Evolutionary conservation across 2,797 vertebrate species (phyloP).

Genomic region (Sphenodon punctatus): DNA sequence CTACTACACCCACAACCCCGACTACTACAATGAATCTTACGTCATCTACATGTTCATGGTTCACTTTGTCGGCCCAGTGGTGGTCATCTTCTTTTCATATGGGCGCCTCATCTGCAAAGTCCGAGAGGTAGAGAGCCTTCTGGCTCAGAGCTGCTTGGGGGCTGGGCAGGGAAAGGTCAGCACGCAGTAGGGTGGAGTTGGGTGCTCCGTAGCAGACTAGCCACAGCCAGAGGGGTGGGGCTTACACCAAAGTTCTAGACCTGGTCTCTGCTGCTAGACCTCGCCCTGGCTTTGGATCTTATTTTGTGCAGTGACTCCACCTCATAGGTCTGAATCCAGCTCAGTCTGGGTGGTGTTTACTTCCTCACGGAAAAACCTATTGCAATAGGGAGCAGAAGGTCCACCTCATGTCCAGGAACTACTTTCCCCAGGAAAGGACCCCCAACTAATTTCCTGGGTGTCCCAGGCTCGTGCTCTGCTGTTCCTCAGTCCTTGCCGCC

Average conservation of each 20-base stretch:
- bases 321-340: no score
- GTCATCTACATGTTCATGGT: conserved; percentile 81
- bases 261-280: no score
- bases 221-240: no score
- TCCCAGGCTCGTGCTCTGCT: neutral
- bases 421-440: neutral
- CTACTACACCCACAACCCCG: conserved; percentile 82
- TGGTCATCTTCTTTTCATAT: conserved; percentile 82
- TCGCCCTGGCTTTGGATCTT: no score
- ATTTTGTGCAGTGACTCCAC: no score
- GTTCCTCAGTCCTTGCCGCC: neutral
- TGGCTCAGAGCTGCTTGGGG: rapidly evolving
- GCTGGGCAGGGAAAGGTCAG: rapidly evolving
- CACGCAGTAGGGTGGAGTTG: rapidly evolving
- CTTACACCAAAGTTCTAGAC: no score
- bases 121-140: conserved; percentile 70
- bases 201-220: neutral
- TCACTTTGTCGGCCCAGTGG: conserved; percentile 77
- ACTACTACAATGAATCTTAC: conserved; percentile 83
- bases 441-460: neutral
- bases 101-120: conserved; percentile 83
- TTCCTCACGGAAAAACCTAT: no score
- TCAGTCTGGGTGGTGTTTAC: no score
- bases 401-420: neutral
- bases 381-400: neutral